Conservation (phyloP, 2,113 vertebrate species). For the Furnarius figulus region DNA sequence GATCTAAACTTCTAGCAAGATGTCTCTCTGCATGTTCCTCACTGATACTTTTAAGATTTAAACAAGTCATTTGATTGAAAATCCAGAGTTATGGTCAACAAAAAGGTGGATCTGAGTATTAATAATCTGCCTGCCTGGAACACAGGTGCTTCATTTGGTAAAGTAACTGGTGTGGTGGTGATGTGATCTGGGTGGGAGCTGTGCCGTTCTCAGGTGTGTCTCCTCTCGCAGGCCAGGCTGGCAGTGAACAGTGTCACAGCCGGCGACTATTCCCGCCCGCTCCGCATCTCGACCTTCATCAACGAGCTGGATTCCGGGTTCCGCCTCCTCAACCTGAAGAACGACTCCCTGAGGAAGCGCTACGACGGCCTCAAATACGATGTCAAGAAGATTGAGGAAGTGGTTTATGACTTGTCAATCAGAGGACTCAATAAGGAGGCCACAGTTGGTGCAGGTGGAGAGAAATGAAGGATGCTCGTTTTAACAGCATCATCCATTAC, state of each 20-base stretch:
- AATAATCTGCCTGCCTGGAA: neutral
- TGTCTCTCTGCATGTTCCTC: neutral
- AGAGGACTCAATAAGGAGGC: conserved; percentile 89
- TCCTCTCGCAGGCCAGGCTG: conserved; percentile 81
- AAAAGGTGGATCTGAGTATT: neutral
- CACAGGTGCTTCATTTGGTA: neutral
- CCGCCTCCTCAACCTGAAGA: conserved; percentile 96
- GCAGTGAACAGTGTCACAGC: conserved; percentile 98
- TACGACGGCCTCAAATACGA: conserved; percentile 98
- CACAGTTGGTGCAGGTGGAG: conserved; percentile 51
- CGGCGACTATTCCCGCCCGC: conserved; percentile 90
- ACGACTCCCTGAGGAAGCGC: conserved; percentile 94
- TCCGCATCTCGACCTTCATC: conserved; percentile 95
- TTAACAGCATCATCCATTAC: neutral
- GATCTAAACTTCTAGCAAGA: neutral
- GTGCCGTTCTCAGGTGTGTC: neutral
- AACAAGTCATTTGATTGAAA: neutral
- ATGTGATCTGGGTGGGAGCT: neutral
- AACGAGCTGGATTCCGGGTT: conserved; percentile 97
- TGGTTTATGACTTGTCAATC: conserved; percentile 96
- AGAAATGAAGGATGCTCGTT: conserved; percentile 72
- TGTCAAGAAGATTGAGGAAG: conserved; percentile 98
- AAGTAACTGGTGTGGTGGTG: neutral
- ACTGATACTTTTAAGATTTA: neutral
- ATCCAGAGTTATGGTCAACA: neutral